Evolutionary conservation across 2,797 vertebrate genomes (phyloP).

Genomic region (Sebastes reedi): DNA sequence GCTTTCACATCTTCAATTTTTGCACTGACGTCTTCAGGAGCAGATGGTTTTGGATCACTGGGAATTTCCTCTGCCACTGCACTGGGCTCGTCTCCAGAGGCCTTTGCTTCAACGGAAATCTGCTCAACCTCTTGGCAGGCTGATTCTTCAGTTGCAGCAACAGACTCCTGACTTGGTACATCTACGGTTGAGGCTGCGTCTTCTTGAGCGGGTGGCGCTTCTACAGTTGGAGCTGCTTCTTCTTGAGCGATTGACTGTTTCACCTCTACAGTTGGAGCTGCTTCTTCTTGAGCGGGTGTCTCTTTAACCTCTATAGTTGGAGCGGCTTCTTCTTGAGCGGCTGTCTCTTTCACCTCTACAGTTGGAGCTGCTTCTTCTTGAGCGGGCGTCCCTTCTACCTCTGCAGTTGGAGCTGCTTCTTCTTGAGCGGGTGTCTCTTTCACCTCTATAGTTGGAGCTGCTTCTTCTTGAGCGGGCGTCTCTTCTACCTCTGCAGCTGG

Average conservation of each 20-base stretch:
- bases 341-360: accelerated
- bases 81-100: constrained; percentile 1
- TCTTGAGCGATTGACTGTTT: background rate
- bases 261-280: background rate
- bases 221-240: background rate
- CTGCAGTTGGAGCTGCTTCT: too few relatives aligned
- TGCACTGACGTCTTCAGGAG: constrained; percentile 15
- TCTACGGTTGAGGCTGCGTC: background rate
- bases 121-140: constrained; percentile 16
- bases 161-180: constrained; percentile 1
- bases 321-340: too few relatives aligned
- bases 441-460: accelerated
- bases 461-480: too few relatives aligned
- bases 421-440: accelerated
- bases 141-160: constrained; percentile 21
- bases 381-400: accelerated
- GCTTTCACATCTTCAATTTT: constrained; percentile 26
- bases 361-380: too few relatives aligned
- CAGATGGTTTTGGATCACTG: background rate
- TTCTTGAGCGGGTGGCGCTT: background rate
- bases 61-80: constrained; percentile 12
- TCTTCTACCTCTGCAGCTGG: too few relatives aligned
- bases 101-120: constrained; percentile 3
- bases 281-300: background rate
- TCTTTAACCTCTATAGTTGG: accelerated